Evolutionary conservation across 2,113 vertebrate species (phyloP).

Genomic region (Aspiorhynchus laticeps): DNA sequence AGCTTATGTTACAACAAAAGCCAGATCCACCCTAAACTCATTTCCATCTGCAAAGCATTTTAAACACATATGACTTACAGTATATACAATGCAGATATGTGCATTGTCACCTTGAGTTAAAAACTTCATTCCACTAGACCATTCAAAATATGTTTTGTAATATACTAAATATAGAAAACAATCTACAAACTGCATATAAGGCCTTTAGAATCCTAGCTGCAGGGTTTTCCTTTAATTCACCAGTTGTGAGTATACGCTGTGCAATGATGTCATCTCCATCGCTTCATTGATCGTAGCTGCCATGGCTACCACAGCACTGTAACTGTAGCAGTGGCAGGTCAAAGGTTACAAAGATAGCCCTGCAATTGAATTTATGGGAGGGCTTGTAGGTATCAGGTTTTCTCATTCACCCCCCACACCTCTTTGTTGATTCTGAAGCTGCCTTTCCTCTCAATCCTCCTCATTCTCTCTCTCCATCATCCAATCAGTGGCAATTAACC

Average conservation of each 20-base stretch:
- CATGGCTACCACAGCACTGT: slow-evolving; percentile 40
- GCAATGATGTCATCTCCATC: slow-evolving; percentile 46
- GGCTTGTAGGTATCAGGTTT: slow-evolving; percentile 51
- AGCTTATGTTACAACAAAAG: slow-evolving; percentile 6
- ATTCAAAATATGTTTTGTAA: background rate
- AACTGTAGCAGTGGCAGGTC: slow-evolving; percentile 49
- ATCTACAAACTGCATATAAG: background rate
- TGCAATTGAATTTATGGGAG: slow-evolving; percentile 48
- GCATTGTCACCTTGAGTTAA: background rate
- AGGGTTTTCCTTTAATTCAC: background rate
- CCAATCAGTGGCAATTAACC: slow-evolving; percentile 60
- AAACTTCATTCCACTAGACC: background rate
- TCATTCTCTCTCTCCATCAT: slow-evolving; percentile 22
- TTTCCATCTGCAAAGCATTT: background rate
- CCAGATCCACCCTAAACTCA: slow-evolving; percentile 2
- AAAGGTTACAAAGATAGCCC: slow-evolving; percentile 44
- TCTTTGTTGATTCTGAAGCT: background rate
- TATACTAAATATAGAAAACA: background rate
- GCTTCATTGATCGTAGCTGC: slow-evolving; percentile 40
- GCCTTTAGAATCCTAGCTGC: background rate
- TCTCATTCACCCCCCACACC: slow-evolving; percentile 31
- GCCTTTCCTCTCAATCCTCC: slow-evolving; percentile 1
- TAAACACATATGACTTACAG: background rate
- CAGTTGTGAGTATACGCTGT: background rate
- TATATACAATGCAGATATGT: background rate